Evolutionary conservation across 2,797 vertebrate species (phyloP).

Genomic region (Sebastolobus alascanus): DNA sequence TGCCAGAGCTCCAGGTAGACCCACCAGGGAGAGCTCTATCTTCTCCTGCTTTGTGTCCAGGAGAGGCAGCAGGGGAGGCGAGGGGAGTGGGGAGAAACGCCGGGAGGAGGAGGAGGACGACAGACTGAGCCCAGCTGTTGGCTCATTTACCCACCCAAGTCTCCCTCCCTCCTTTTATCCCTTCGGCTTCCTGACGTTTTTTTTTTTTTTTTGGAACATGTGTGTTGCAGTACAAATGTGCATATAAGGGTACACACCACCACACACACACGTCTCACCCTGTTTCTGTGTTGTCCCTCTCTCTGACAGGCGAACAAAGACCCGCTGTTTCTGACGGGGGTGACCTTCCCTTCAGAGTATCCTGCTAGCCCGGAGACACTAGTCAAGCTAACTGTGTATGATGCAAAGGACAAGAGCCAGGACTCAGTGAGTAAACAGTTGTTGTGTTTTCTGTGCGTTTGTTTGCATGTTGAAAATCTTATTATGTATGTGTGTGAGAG

Average conservation of each 20-base stretch:
- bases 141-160: slow-evolving; percentile 62
- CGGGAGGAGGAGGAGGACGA: slow-evolving; percentile 32
- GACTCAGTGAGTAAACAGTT: slow-evolving; percentile 90
- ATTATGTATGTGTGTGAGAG: background rate
- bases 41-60: slow-evolving; percentile 43
- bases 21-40: slow-evolving; percentile 57
- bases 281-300: slow-evolving; percentile 59
- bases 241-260: slow-evolving; percentile 4
- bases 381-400: slow-evolving; percentile 96
- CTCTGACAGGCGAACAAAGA: slow-evolving; percentile 93
- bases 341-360: slow-evolving; percentile 94
- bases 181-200: slow-evolving; percentile 45
- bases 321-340: slow-evolving; percentile 96
- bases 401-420: slow-evolving; percentile 94
- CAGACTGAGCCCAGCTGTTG: slow-evolving; percentile 78
- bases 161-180: slow-evolving; percentile 25
- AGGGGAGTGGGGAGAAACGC: slow-evolving; percentile 17
- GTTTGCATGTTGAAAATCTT: slow-evolving; percentile 32
- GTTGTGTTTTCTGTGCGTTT: slow-evolving; percentile 17
- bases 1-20: slow-evolving; percentile 64
- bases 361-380: slow-evolving; percentile 92
- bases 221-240: slow-evolving; percentile 35
- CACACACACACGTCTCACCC: slow-evolving; percentile 39
- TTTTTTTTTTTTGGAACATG: slow-evolving; percentile 37
- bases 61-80: slow-evolving; percentile 31